Base-by-base conservation (phyloP, 2,888 invertebrate genomes). In the Ormyrus rosae region DNA sequence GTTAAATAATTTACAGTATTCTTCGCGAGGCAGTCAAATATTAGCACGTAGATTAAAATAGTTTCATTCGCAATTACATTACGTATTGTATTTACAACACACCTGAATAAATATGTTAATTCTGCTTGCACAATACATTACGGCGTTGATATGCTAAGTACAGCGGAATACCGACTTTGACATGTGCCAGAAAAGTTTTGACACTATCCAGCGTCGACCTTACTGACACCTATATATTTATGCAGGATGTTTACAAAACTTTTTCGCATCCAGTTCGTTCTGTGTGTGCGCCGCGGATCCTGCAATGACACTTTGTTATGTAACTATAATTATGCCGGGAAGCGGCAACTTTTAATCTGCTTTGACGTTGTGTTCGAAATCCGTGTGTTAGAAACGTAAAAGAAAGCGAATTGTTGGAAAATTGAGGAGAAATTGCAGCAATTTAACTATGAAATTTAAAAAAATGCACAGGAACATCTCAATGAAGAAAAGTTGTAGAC, bases 181-280 rank as follows among this genome's bases (percentile, higher is more conserved):
- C 74, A 19, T 58, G 58, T n/a, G 19, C 69, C 68, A 61, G 61
- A 55, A 76, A 77, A 69, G 69, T 77, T 77, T 58, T 55, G 56
- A 63, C 55, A 68, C 53, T 7, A 56, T 19, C 50, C 58, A 19
- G 10, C n/a, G 45, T 34, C 34, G 34, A 63, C 53, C 6, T 58
- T 13, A 34, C 50, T 45, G 67, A 69, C 76, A 45, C 48, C 68
- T 67, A 13, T 67, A 13, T 67, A 53, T 75, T 67, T 68, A 60
- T 46, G 55, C 55, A 55, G 53, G 53, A 13, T 51, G 63, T 53
- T 65, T 19, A 46, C 69, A 2, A 74, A 67, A 69, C 53, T 76
- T 76, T 75, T 67, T 64, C 34, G 34, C 34, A 34, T 9, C 0
- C 7, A 50, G n/a, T 6, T 8, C 51, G 8, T 2, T n/a, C 46